Evolutionary conservation across 1,140 invertebrate species (phyloP).

Genomic region (Meloidogyne hapla): DNA sequence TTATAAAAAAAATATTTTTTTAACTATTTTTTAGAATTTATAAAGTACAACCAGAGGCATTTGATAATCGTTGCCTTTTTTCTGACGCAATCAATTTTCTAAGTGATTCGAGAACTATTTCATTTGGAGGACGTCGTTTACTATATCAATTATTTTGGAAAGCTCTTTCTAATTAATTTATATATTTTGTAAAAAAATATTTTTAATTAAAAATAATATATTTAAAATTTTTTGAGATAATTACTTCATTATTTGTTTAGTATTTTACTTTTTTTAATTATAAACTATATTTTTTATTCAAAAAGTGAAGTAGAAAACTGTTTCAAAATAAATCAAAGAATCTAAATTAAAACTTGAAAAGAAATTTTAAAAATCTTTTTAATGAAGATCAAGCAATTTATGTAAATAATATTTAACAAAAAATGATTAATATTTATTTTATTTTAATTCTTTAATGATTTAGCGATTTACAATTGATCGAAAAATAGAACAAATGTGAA

Average conservation of each 20-base stretch:
- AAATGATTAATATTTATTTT: neutral
- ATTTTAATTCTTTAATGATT: conserved; percentile 2
- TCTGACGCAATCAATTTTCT: neutral
- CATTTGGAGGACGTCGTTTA: conserved; percentile 2
- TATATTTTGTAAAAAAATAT: neutral
- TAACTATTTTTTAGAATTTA: neutral
- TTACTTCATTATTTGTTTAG: too few relatives aligned
- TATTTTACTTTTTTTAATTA: too few relatives aligned
- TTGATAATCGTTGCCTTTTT: conserved; percentile 2
- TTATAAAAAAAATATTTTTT: neutral
- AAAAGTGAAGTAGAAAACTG: too few relatives aligned
- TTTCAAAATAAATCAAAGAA: too few relatives aligned
- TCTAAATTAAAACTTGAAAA: too few relatives aligned
- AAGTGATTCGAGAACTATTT: neutral
- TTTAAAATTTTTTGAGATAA: too few relatives aligned
- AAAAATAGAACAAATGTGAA: neutral
- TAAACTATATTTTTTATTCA: too few relatives aligned
- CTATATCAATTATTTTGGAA: conserved; percentile 16
- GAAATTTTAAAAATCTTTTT: too few relatives aligned
- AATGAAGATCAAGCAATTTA: too few relatives aligned
- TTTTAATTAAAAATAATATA: neutral
- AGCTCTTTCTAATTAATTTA: neutral
- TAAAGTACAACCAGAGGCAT: conserved; percentile 1
- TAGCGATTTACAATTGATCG: neutral
- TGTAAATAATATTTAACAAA: neutral